phyloP scores from a whole-genome alignment of 2,888 invertebrate genomes.

The Keiferia lycopersicella region DNA sequence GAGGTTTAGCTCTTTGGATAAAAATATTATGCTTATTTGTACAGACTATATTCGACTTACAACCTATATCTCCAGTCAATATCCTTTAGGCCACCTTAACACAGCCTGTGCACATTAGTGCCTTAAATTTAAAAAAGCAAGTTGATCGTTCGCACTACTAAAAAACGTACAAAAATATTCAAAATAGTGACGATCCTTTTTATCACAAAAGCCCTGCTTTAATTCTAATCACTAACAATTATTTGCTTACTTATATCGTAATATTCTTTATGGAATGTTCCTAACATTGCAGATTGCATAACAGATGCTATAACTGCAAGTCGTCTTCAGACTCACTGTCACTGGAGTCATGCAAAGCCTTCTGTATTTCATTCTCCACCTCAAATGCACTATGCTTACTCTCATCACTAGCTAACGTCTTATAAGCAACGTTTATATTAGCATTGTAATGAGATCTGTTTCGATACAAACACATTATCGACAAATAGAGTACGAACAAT shows the following conservation, averaged over 20 bases:
- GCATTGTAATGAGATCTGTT: slow-evolving; percentile 57
- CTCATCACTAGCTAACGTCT: slow-evolving; percentile 68
- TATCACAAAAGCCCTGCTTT: slow-evolving; percentile 67
- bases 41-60: slow-evolving; percentile 30
- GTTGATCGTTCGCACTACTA: not conserved
- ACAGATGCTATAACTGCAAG: slow-evolving; percentile 63
- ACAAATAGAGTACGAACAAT: slow-evolving; percentile 52
- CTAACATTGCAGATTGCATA: too few species aligned
- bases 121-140: not conserved
- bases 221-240: slow-evolving; percentile 45
- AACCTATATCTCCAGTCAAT: slow-evolving; percentile 18
- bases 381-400: slow-evolving; percentile 65
- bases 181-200: slow-evolving; percentile 56
- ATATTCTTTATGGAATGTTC: slow-evolving; percentile 54
- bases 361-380: slow-evolving; percentile 69
- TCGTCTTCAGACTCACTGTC: slow-evolving; percentile 73
- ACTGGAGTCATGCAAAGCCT: slow-evolving; percentile 65
- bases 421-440: slow-evolving; percentile 63
- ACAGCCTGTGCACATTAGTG: slow-evolving; percentile 8
- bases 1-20: slow-evolving; percentile 48
- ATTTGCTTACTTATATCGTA: slow-evolving; percentile 55
- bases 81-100: slow-evolving; percentile 11
- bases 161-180: slow-evolving; percentile 31
- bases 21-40: slow-evolving; percentile 41
- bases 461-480: slow-evolving; percentile 53